A percentile compares a stretch with the other conserved stretches of the same genome.
These are phyloP conservation scores for Eilema sororculum DNA, from an alignment of 2,888 invertebrate genomes.

Conservation along the genomic window DNA sequence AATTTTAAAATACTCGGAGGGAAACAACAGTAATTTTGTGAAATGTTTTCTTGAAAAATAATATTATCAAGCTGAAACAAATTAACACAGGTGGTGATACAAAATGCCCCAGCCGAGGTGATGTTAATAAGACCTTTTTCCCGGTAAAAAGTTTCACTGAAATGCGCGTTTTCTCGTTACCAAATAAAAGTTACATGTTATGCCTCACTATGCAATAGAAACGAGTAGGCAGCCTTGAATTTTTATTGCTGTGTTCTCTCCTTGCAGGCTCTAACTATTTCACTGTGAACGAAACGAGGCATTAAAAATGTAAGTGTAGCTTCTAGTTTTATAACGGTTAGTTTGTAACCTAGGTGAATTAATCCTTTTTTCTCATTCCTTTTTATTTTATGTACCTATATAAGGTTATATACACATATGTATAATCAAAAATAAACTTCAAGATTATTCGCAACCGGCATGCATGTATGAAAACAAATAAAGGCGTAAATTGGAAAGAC, in stretches of 20 bases:
- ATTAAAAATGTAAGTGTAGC: background rate
- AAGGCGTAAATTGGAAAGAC: too few species aligned
- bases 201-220: background rate
- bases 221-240: background rate
- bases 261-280: background rate
- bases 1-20: too few species aligned
- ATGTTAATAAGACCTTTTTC: background rate
- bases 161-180: background rate
- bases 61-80: too few species aligned
- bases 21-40: too few species aligned
- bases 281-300: constrained; percentile 2
- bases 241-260: background rate
- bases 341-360: background rate
- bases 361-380: background rate
- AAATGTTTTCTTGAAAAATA: too few species aligned
- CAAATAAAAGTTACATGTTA: background rate
- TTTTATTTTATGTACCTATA: background rate
- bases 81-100: too few species aligned
- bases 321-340: constrained; percentile 1
- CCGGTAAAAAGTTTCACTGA: background rate
- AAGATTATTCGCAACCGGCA: too few species aligned
- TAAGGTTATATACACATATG: background rate
- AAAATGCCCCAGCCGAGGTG: too few species aligned
- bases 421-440: too few species aligned
- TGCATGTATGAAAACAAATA: too few species aligned